phyloP scores from a whole-genome alignment of 23 tunicate species.

The Aplidium turbinatum region DNA sequence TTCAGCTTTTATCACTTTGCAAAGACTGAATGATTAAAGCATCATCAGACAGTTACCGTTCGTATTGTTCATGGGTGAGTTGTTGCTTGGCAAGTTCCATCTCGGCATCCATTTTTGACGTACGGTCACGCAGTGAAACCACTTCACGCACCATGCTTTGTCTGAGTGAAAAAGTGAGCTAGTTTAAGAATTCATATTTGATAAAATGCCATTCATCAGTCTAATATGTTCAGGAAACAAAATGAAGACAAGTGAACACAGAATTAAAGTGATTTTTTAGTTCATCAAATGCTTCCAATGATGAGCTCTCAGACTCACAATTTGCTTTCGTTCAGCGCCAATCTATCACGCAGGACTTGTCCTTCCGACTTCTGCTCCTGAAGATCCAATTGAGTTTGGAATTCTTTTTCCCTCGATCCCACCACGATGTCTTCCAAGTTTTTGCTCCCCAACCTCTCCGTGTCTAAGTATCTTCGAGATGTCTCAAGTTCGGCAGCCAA shows the following conservation, averaged over 20 bases:
- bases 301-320: no score
- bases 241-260: no score
- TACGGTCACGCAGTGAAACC: slow-evolving; percentile 60
- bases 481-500: slow-evolving; percentile 58
- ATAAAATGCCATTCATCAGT: no score
- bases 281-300: no score
- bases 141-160: slow-evolving; percentile 79
- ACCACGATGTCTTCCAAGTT: slow-evolving; percentile 80
- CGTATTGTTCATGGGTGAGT: slow-evolving; percentile 84
- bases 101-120: slow-evolving; percentile 89
- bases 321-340: slow-evolving; percentile 87
- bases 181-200: no score
- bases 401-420: slow-evolving; percentile 85
- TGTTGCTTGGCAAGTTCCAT: slow-evolving; percentile 87
- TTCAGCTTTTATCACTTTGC: no score
- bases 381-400: slow-evolving; percentile 70
- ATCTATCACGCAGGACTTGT: slow-evolving; percentile 70
- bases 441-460: slow-evolving; percentile 71
- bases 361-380: slow-evolving; percentile 80
- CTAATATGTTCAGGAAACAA: no score
- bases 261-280: no score
- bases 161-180: no score
- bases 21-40: no score
- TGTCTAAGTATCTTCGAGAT: slow-evolving; percentile 69
- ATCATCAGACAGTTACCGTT: no score